phyloP scores from a whole-genome alignment of 2,888 invertebrate genomes.

The Meloe dianella region DNA sequence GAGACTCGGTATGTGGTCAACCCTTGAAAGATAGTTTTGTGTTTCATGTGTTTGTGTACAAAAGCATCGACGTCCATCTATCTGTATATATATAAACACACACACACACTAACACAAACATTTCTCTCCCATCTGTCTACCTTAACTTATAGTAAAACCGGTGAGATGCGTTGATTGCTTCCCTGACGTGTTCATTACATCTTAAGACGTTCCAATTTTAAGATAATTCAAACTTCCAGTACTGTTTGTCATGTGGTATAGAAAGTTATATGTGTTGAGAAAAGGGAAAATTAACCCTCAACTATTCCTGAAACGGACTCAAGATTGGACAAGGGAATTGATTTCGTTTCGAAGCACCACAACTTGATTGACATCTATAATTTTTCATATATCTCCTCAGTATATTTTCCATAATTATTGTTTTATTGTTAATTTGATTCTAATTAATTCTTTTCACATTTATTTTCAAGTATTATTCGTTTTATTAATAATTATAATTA shows the following conservation, averaged over 20 bases:
- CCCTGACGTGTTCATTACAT: slow-evolving; percentile 50
- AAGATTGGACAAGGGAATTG: slow-evolving; percentile 11
- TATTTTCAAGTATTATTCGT: background rate
- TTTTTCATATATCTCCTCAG: background rate
- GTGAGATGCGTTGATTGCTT: slow-evolving; percentile 51
- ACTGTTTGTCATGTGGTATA: slow-evolving; percentile 38
- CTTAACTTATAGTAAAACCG: slow-evolving; percentile 28
- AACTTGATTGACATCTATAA: slow-evolving; percentile 7
- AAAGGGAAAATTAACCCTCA: slow-evolving; percentile 30
- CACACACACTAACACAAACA: background rate
- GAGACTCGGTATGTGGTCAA: slow-evolving; percentile 1
- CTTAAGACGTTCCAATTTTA: slow-evolving; percentile 46
- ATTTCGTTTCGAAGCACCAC: background rate
- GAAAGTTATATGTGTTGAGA: slow-evolving; percentile 24
- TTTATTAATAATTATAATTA: background rate
- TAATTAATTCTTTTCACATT: background rate
- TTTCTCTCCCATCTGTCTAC: background rate
- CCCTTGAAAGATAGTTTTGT: slow-evolving; percentile 10
- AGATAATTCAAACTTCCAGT: slow-evolving; percentile 44
- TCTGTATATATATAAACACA: background rate
- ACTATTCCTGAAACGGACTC: slow-evolving; percentile 5
- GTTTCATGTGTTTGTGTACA: background rate
- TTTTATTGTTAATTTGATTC: slow-evolving; percentile 1
- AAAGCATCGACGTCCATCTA: background rate
- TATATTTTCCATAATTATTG: background rate